Percentiles rank a stretch among this genome's conserved stretches.
phyloP scores from a whole-genome alignment of 2,797 vertebrate species.

The Sternarchorhynchus goeldii region DNA sequence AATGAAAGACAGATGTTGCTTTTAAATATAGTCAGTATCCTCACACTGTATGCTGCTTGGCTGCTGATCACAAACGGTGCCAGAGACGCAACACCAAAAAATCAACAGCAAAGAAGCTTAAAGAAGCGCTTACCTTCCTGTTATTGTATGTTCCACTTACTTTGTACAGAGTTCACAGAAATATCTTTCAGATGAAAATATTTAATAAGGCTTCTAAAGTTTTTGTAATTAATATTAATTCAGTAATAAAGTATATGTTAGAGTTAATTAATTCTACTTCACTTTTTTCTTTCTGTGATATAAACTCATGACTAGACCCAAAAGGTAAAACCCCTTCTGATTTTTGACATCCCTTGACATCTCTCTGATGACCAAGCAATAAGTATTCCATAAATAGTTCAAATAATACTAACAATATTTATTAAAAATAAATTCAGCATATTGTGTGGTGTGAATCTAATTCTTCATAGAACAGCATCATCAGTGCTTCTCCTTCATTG shows the following conservation, averaged over 20 bases:
- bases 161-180: not conserved
- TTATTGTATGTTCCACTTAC: no score
- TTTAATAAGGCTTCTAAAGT: no score
- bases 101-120: not conserved
- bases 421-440: no score
- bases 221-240: no score
- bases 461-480: no score
- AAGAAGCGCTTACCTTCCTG: not conserved
- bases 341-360: not conserved
- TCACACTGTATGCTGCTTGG: not conserved
- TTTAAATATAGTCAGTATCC: not conserved
- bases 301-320: not conserved
- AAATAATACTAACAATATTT: no score
- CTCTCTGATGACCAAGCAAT: not conserved
- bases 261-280: not conserved
- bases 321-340: not conserved
- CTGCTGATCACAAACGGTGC: not conserved
- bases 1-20: conserved; percentile 6
- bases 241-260: not conserved
- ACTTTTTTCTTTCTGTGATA: not conserved
- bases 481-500: no score
- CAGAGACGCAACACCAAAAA: no score
- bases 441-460: no score
- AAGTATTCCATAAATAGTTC: conserved; percentile 12
- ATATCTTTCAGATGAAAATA: not conserved